Evolutionary conservation across 2,113 vertebrate species (phyloP).

Genomic region (Lamprotornis superbus): DNA sequence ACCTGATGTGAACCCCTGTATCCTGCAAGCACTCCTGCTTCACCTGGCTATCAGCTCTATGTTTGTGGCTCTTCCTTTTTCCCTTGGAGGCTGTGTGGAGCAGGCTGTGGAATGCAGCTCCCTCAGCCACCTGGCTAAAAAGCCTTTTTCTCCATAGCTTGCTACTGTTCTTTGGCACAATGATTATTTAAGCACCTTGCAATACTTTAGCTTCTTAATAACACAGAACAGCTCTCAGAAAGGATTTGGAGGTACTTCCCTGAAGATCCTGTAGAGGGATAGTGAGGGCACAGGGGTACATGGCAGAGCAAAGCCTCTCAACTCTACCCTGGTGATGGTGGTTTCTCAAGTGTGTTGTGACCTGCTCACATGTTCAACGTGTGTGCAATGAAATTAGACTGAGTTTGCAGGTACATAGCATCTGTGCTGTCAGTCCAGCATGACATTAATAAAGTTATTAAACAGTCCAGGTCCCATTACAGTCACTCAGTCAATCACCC

Average conservation of each 20-base stretch:
- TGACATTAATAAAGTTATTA: background rate
- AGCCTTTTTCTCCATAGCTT: background rate
- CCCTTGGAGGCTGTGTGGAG: background rate
- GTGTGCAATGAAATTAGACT: background rate
- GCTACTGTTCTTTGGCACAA: background rate
- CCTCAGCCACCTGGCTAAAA: background rate
- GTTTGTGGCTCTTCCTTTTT: background rate
- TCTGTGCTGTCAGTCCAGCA: background rate
- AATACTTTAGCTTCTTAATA: background rate
- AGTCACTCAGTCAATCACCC: background rate
- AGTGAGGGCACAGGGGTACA: background rate
- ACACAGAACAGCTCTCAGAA: background rate
- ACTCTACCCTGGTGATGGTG: background rate
- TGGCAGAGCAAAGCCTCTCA: background rate
- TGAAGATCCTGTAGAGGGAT: background rate
- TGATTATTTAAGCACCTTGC: background rate
- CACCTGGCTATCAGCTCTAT: background rate
- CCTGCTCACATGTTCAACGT: background rate
- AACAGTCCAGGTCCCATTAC: background rate
- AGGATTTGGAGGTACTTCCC: background rate
- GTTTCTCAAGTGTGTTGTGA: background rate
- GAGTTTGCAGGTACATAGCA: background rate
- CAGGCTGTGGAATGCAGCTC: background rate
- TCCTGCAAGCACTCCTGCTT: background rate
- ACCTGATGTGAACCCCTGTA: background rate